These are phyloP conservation scores for Nerophis lumbriciformis DNA, from an alignment of 2,113 vertebrate species.

Conservation along the genomic window DNA sequence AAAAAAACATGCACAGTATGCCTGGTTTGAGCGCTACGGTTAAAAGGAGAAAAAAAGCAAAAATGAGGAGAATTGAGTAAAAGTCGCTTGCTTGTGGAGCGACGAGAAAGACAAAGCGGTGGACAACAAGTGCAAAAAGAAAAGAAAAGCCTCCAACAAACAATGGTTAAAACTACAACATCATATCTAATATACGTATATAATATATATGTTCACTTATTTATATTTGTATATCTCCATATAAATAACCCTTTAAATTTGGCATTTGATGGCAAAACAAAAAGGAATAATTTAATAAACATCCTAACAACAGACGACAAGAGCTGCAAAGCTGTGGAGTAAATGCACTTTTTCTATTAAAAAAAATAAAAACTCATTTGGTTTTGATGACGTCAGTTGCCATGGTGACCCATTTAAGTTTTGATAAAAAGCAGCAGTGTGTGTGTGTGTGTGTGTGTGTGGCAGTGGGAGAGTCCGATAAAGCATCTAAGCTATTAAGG, in stretches of 20 bases:
- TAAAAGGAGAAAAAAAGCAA: slow-evolving; percentile 64
- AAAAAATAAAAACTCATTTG: background rate
- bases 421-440: background rate
- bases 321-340: slow-evolving; percentile 70
- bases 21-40: slow-evolving; percentile 69
- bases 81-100: slow-evolving; percentile 71
- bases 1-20: slow-evolving; percentile 52
- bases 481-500: background rate
- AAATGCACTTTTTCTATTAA: slow-evolving; percentile 71
- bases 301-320: slow-evolving; percentile 69
- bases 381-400: background rate
- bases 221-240: slow-evolving; percentile 64
- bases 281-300: no score
- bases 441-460: background rate
- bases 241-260: slow-evolving; percentile 80
- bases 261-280: slow-evolving; percentile 52
- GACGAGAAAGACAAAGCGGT: slow-evolving; percentile 64
- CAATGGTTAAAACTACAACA: slow-evolving; percentile 70
- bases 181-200: slow-evolving; percentile 73
- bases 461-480: no score
- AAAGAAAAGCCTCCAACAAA: slow-evolving; percentile 70
- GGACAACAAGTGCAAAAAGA: slow-evolving; percentile 74
- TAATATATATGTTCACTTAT: slow-evolving; percentile 68
- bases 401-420: background rate
- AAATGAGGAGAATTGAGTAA: slow-evolving; percentile 65